These are phyloP conservation scores for Heterocephalus glaber DNA, from an alignment of 2,113 vertebrate genomes.

Conservation along the genomic window DNA sequence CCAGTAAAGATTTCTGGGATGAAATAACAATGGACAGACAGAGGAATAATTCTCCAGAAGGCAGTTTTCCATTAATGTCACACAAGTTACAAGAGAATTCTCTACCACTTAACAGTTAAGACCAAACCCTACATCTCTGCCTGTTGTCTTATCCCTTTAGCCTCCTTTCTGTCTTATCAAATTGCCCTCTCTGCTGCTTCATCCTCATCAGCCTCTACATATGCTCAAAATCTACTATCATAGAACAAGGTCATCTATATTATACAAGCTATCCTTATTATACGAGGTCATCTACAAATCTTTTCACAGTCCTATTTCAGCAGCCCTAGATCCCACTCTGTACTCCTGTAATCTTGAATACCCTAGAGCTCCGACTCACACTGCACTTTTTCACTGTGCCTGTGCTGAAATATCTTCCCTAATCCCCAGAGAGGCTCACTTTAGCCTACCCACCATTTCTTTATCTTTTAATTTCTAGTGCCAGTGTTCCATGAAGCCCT, in stretches of 20 bases:
- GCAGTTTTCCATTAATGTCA: background rate
- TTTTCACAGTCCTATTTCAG: background rate
- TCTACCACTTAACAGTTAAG: background rate
- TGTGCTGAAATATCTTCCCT: background rate
- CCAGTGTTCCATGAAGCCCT: background rate
- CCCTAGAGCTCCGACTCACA: background rate
- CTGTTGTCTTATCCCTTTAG: background rate
- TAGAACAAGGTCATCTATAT: background rate
- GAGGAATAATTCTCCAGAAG: background rate
- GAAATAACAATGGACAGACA: slow-evolving; percentile 35
- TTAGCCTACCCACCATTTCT: background rate
- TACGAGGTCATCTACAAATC: background rate
- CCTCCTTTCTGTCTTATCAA: background rate
- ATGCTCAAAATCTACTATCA: background rate
- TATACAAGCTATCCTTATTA: background rate
- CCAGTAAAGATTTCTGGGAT: slow-evolving; percentile 3
- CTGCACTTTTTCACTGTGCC: background rate
- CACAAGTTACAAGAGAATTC: background rate
- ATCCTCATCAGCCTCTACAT: background rate
- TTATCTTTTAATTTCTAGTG: background rate
- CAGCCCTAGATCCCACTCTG: background rate
- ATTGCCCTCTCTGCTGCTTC: background rate
- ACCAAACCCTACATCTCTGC: background rate
- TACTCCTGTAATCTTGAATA: background rate
- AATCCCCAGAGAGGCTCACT: background rate